These are phyloP conservation scores for Hirundo rustica DNA, from an alignment of 2,797 vertebrate genomes.

Conservation along the genomic window DNA sequence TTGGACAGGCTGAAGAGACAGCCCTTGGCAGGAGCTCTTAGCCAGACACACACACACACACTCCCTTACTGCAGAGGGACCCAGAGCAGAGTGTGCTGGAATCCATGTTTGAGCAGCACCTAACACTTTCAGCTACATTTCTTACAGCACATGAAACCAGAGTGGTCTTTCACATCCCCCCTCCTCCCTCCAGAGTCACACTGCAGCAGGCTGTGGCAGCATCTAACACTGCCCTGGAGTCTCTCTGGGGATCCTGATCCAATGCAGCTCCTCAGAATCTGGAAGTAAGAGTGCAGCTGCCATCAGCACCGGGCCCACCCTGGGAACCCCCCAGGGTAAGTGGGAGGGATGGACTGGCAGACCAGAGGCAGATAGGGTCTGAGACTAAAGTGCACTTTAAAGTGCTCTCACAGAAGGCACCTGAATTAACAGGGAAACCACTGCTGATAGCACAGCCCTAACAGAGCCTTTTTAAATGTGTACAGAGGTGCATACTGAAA, in stretches of 20 bases:
- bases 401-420: not conserved
- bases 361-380: fast-evolving
- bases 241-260: not conserved
- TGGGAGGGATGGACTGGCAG: fast-evolving
- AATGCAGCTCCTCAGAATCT: not conserved
- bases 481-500: not conserved
- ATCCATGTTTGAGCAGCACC: fast-evolving
- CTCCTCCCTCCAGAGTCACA: not conserved
- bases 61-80: fast-evolving
- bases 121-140: not conserved
- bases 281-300: fast-evolving
- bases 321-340: fast-evolving
- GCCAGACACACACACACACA: not conserved
- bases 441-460: fast-evolving
- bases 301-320: fast-evolving
- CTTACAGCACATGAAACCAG: not conserved
- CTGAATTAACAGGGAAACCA: not conserved
- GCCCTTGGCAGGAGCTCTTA: not conserved
- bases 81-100: no score
- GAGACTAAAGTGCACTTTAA: fast-evolving
- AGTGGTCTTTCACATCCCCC: not conserved
- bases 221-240: not conserved
- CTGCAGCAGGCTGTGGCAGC: not conserved
- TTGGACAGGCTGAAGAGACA: not conserved
- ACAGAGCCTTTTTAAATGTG: not conserved